phyloP scores from a whole-genome alignment of 2,888 invertebrate species.

The Leptothorax acervorum region DNA sequence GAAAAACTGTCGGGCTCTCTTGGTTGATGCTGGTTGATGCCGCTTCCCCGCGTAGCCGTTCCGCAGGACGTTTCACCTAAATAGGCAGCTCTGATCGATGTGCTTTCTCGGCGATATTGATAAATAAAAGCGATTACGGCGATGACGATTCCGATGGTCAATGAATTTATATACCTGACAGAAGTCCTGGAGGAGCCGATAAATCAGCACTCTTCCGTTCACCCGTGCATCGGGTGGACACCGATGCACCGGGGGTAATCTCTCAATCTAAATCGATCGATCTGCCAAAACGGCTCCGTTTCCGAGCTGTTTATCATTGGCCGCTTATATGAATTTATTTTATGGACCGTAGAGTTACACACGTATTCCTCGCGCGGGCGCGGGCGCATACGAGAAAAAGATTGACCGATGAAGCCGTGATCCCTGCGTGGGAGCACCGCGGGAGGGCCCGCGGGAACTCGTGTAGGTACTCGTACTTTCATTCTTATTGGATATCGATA shows the following conservation, averaged over 20 bases:
- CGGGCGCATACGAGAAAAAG: slow-evolving; percentile 46
- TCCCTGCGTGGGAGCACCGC: slow-evolving; percentile 83
- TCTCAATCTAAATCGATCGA: slow-evolving; percentile 84
- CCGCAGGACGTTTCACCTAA: slow-evolving; percentile 70
- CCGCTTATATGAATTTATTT: slow-evolving; percentile 76
- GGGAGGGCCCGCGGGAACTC: slow-evolving; percentile 80
- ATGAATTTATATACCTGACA: slow-evolving; percentile 78
- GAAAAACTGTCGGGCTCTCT: neutral
- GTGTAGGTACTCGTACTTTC: slow-evolving; percentile 74
- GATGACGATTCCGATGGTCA: slow-evolving; percentile 77
- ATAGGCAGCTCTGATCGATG: slow-evolving; percentile 75
- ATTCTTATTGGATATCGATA: slow-evolving; percentile 73
- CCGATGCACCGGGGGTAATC: slow-evolving; percentile 77
- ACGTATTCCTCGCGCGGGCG: slow-evolving; percentile 27
- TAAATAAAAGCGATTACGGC: slow-evolving; percentile 78
- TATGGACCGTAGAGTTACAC: slow-evolving; percentile 56
- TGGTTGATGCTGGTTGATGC: neutral
- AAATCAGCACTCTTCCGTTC: slow-evolving; percentile 66
- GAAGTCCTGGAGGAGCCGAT: slow-evolving; percentile 67
- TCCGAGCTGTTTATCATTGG: slow-evolving; percentile 77
- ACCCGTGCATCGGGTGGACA: slow-evolving; percentile 52
- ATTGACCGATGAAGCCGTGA: slow-evolving; percentile 78
- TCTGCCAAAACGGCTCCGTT: slow-evolving; percentile 80
- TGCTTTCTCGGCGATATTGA: slow-evolving; percentile 74
- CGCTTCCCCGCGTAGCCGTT: slow-evolving; percentile 40